A percentile compares a stretch with the other conserved stretches of the same genome.
Evolutionary conservation across 2,797 vertebrate genomes (phyloP).

Genomic region (Picus viridis): DNA sequence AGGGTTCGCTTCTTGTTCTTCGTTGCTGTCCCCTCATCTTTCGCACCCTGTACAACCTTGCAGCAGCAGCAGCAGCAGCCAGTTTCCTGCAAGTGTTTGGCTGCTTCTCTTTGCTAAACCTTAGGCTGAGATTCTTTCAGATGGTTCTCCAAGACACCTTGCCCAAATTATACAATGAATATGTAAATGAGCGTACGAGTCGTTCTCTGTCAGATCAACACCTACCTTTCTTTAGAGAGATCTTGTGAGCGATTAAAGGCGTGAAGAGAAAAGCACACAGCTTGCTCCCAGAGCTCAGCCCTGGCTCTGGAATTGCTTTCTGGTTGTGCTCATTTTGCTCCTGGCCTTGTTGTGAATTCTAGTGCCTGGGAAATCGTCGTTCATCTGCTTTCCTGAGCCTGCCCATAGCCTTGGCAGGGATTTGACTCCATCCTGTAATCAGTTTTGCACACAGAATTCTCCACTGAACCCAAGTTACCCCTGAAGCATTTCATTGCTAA

Average conservation of each 20-base stretch:
- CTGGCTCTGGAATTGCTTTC: constrained; percentile 44
- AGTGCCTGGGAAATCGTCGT: constrained; percentile 54
- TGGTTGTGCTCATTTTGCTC: constrained; percentile 58
- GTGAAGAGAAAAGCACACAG: not conserved
- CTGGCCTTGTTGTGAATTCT: constrained; percentile 47
- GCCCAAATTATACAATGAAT: constrained; percentile 31
- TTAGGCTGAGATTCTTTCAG: not conserved
- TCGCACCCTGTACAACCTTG: not conserved
- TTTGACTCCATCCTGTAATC: constrained; percentile 36
- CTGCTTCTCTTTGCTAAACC: not conserved
- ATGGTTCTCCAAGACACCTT: not conserved
- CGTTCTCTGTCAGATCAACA: constrained; percentile 23
- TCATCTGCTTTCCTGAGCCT: constrained; percentile 60
- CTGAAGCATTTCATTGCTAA: constrained; percentile 38
- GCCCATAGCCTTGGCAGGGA: constrained; percentile 22
- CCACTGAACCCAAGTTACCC: constrained; percentile 28
- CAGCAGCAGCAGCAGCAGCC: not conserved
- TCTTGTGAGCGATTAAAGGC: constrained; percentile 32
- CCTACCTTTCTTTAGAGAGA: constrained; percentile 51
- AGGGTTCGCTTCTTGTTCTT: not conserved
- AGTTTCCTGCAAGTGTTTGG: not conserved
- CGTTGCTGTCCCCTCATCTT: not conserved
- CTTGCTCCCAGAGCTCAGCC: constrained; percentile 37
- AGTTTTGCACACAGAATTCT: constrained; percentile 43
- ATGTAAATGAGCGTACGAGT: constrained; percentile 24